Evolutionary conservation across 1,140 invertebrate genomes (phyloP).

Genomic region (Leguminivora glycinivorella): DNA sequence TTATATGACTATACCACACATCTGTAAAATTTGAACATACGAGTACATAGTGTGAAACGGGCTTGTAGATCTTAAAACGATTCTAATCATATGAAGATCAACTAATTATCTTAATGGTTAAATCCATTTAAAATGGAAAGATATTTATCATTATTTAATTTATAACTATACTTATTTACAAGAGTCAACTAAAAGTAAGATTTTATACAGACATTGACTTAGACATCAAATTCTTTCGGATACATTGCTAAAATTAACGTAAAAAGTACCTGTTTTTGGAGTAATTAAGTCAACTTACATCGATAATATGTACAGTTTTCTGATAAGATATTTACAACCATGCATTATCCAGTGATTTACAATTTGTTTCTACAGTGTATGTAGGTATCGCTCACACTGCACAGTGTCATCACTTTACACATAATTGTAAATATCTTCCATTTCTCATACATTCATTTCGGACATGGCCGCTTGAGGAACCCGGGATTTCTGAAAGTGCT

Average conservation of each 20-base stretch:
- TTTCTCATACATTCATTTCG: slow-evolving; percentile 90
- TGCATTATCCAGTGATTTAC: slow-evolving; percentile 43
- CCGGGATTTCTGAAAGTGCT: slow-evolving; percentile 79
- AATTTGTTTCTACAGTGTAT: slow-evolving; percentile 38
- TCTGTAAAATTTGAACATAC: slow-evolving; percentile 16
- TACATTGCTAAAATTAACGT: slow-evolving; percentile 28
- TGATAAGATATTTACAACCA: slow-evolving; percentile 71
- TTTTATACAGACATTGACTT: slow-evolving; percentile 4
- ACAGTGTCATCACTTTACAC: slow-evolving; percentile 63
- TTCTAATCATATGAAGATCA: slow-evolving; percentile 26
- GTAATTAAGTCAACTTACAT: slow-evolving; percentile 28
- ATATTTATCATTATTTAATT: not conserved
- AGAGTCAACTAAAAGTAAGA: slow-evolving; percentile 1
- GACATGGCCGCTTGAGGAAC: slow-evolving; percentile 88
- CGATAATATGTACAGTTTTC: slow-evolving; percentile 36
- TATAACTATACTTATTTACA: slow-evolving; percentile 15
- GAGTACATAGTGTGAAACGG: not conserved
- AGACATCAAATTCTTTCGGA: not conserved
- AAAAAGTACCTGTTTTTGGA: slow-evolving; percentile 34
- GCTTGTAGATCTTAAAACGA: slow-evolving; percentile 7
- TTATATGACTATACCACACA: slow-evolving; percentile 35
- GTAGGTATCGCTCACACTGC: slow-evolving; percentile 42
- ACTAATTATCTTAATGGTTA: slow-evolving; percentile 11
- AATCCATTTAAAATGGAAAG: slow-evolving; percentile 20
- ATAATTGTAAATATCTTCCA: slow-evolving; percentile 79